Conservation (phyloP, 2,113 vertebrate species). For the Epinephelus lanceolatus region DNA sequence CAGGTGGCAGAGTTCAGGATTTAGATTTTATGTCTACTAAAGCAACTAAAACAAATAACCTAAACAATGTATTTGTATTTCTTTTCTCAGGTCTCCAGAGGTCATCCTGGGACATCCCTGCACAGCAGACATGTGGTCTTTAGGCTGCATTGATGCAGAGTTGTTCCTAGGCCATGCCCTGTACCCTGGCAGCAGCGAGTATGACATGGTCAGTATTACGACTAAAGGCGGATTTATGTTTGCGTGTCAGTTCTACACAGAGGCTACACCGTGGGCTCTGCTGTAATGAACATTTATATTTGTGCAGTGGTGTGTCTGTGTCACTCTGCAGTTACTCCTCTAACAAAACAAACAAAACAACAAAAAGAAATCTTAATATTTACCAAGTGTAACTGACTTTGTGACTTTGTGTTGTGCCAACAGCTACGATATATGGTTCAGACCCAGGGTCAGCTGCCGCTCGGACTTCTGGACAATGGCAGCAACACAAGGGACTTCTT, state of each 20-base stretch:
- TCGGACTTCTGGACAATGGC: neutral
- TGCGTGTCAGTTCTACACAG: no score
- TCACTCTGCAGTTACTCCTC: no score
- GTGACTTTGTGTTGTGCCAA: neutral
- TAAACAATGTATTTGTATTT: neutral
- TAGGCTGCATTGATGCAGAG: conserved; percentile 26
- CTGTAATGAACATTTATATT: no score
- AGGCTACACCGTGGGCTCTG: no score
- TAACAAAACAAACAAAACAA: no score
- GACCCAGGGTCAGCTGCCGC: conserved; percentile 7
- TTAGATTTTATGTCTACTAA: neutral
- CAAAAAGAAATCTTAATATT: neutral
- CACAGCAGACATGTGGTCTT: conserved; percentile 26
- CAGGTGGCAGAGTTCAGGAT: no score
- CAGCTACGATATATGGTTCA: neutral
- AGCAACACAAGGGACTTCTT: neutral
- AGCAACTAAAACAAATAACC: neutral
- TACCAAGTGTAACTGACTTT: neutral
- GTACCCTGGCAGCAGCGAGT: neutral
- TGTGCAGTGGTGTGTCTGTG: no score
- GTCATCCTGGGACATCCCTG: neutral
- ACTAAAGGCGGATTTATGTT: neutral
- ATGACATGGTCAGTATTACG: conserved; percentile 2
- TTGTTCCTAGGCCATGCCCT: neutral
- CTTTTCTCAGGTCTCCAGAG: conserved; percentile 9